phyloP scores from a whole-genome alignment of 2,888 invertebrate genomes.

The Aradus depressus region DNA sequence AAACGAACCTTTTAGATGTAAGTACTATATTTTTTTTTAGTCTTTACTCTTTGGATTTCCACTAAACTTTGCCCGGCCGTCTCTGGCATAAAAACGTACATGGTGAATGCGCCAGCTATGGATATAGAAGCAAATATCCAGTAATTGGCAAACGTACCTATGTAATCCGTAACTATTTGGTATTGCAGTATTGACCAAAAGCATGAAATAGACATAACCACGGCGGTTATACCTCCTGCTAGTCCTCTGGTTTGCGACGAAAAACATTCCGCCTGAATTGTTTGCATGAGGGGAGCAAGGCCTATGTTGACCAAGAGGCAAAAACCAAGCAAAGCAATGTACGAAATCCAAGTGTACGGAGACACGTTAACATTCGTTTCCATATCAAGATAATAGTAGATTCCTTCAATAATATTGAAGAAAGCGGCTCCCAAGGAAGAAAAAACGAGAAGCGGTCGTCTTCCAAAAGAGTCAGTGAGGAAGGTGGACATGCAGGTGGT shows the following conservation, averaged over 20 bases:
- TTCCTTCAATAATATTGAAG: too few species aligned
- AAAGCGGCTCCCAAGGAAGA: constrained; percentile 23
- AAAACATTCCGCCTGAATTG: constrained; percentile 26
- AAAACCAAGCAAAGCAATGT: constrained; percentile 11
- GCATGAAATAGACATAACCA: constrained; percentile 6
- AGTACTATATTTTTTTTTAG: not conserved
- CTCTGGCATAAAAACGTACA: constrained; percentile 41
- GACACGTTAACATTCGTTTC: constrained; percentile 11
- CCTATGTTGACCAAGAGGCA: constrained; percentile 20
- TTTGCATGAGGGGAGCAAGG: constrained; percentile 21
- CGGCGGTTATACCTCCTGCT: constrained; percentile 17
- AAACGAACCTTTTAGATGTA: not conserved
- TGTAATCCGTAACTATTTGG: constrained; percentile 14
- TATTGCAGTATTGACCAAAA: constrained; percentile 19
- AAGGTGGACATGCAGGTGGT: constrained; percentile 21
- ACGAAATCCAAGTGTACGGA: constrained; percentile 12
- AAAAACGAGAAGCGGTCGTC: constrained; percentile 26
- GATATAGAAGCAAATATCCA: constrained; percentile 15
- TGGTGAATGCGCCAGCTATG: constrained; percentile 17
- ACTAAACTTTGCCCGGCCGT: constrained; percentile 58
- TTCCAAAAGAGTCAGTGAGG: constrained; percentile 25
- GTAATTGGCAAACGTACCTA: constrained; percentile 21
- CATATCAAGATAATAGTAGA: constrained; percentile 18
- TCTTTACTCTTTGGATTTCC: constrained; percentile 44
- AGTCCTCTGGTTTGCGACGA: constrained; percentile 25